Evolutionary conservation across 2,113 vertebrate genomes (phyloP), one percentile per base, ranked within the genome.

Genomic region (Pollachius pollachius): DNA sequence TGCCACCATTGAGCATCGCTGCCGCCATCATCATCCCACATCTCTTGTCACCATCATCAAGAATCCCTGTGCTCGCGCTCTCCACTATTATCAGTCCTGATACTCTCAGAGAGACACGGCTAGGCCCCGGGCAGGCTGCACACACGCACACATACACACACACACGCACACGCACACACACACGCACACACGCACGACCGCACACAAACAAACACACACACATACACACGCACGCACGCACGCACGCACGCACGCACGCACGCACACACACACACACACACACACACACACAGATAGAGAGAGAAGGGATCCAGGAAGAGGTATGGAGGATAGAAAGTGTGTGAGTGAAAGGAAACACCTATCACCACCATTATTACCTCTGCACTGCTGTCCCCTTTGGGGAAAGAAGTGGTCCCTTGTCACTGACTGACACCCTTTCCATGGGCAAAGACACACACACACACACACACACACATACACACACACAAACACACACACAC

Each of bases 351-450:
- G 69, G 73, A 62, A 74, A 76, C 70, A 80, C 80, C 77, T 77
- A 81, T 84, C 81, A 81, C 56, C 64, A 61, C 68, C 71, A 86
- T 89, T 82, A 82, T 85, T 86, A 80, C 80, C 81, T 72, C 77
- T 72, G 76, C 60, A 16, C 69, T 81, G 80, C 86, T 89, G 88
- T 88, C 86, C 88, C 88, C 88, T 88, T 80, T 88, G 81, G 88
- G 88, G 81, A 88, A 78, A 65, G 77, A 83, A 84, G 80, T 54
- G 4, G 77, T 84, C 81, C 79, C 86, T 75, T 79, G 81, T 87
- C 83, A 89, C 65, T 64, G 65, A 76, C 70, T 89, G 88, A 88
- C 88, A 89, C 71, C 67, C 65, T 71, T 88, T 83, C 81, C 84
- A 75, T 80, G 81, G 84, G 84, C 72, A 61, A 66, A 75, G 83